phyloP scores from a whole-genome alignment of 2,113 vertebrate species.

The Apodemus speciosus region DNA sequence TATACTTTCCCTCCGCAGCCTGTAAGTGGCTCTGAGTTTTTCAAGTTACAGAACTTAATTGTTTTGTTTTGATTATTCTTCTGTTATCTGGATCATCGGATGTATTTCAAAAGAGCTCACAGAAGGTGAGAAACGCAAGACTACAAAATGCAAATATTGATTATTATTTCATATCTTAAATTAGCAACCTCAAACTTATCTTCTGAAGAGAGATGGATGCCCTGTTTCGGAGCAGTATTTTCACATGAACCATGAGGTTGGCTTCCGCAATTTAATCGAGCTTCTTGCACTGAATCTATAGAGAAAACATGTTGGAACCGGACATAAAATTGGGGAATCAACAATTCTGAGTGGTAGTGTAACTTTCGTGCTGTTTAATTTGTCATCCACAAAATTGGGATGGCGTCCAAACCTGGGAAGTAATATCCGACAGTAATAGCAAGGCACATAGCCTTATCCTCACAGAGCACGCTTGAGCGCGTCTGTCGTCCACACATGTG shows the following conservation, averaged over 20 bases:
- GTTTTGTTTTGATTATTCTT: neutral
- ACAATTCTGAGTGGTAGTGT: neutral
- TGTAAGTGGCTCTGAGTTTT: neutral
- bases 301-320: constrained; percentile 24
- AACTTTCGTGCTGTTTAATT: constrained; percentile 54
- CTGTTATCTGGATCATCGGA: neutral
- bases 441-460: neutral
- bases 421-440: constrained; percentile 28
- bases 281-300: neutral
- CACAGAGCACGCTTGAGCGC: neutral
- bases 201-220: neutral
- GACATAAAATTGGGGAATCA: constrained; percentile 18
- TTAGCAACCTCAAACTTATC: neutral
- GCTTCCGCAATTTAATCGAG: constrained; percentile 38
- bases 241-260: neutral
- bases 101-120: neutral
- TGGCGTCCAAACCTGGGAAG: constrained; percentile 56
- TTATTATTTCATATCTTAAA: constrained; percentile 18
- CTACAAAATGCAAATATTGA: neutral
- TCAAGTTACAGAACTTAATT: neutral
- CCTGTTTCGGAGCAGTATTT: neutral
- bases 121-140: neutral
- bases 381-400: constrained; percentile 60
- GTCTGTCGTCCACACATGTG: neutral
- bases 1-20: neutral